A percentile compares a stretch with the other conserved stretches of the same genome.
phyloP scores from a whole-genome alignment of 1,140 invertebrate species.

The Aphis craccivora region DNA sequence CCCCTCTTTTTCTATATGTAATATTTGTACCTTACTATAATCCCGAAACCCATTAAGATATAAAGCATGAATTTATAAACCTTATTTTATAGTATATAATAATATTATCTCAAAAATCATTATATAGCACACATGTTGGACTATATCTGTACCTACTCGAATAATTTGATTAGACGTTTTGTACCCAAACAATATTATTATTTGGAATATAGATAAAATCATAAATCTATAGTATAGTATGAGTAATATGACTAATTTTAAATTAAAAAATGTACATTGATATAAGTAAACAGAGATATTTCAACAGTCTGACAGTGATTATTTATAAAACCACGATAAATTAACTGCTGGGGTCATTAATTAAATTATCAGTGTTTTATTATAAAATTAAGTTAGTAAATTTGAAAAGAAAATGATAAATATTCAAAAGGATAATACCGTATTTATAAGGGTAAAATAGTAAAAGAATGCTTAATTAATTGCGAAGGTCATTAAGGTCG shows the following conservation, averaged over 20 bases:
- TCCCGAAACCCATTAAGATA: neutral
- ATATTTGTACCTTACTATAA: neutral
- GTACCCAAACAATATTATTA: neutral
- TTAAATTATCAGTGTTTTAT: neutral
- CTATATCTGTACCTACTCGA: neutral
- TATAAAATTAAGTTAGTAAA: neutral
- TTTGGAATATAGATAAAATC: neutral
- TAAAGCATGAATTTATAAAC: neutral
- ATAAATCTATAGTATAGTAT: neutral
- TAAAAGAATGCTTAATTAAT: conserved; percentile 35
- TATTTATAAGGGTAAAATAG: conserved; percentile 14
- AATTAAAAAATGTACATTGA: neutral
- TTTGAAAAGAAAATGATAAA: neutral
- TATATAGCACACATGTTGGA: neutral
- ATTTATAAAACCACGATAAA: neutral
- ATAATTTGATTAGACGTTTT: neutral
- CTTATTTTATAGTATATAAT: neutral
- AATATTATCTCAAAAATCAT: neutral
- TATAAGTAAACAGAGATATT: neutral
- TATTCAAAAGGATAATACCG: conserved; percentile 2
- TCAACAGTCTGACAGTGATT: neutral
- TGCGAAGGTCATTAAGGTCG: conserved; percentile 1
- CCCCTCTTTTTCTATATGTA: too few species aligned
- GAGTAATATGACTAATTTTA: neutral
- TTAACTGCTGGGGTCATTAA: neutral